These are phyloP conservation scores for Neosilurus mollespiculum DNA, from an alignment of 2,797 vertebrate genomes.

Conservation along the genomic window DNA sequence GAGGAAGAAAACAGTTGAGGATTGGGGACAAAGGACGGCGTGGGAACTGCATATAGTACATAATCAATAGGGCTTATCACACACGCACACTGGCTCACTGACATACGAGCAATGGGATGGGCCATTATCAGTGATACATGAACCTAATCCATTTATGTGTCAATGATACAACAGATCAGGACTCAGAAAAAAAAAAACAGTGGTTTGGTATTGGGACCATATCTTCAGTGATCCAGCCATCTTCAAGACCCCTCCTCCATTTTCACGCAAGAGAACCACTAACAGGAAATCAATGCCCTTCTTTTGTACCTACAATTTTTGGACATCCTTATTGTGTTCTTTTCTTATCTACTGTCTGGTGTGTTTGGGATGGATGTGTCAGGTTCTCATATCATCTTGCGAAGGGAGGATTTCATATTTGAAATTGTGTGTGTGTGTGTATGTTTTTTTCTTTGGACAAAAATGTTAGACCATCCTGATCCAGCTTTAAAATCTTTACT, in stretches of 20 bases:
- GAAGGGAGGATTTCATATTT: constrained; percentile 1
- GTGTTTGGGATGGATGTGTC: constrained; percentile 20
- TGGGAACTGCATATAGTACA: constrained; percentile 57
- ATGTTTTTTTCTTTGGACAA: neutral
- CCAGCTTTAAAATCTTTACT: constrained; percentile 31
- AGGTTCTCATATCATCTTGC: neutral
- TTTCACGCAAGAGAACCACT: constrained; percentile 46
- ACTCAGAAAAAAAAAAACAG: constrained; percentile 28
- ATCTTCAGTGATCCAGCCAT: constrained; percentile 55
- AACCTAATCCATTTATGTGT: constrained; percentile 69
- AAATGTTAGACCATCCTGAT: neutral
- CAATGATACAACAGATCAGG: constrained; percentile 60
- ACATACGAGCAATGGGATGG: constrained; percentile 49
- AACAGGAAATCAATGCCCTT: constrained; percentile 58
- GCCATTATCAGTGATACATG: constrained; percentile 64
- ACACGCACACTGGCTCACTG: constrained; percentile 52
- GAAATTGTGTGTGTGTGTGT: neutral
- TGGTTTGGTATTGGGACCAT: constrained; percentile 46
- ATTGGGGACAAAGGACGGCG: constrained; percentile 55
- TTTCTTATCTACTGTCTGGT: constrained; percentile 36
- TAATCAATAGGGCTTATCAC: constrained; percentile 67
- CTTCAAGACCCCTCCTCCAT: constrained; percentile 41
- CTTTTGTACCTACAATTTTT: constrained; percentile 53
- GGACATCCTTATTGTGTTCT: constrained; percentile 52
- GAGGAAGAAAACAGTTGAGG: constrained; percentile 46